Evolutionary conservation across 2,888 invertebrate genomes (phyloP).

Genomic region (Caenorhabditis sp.): DNA sequence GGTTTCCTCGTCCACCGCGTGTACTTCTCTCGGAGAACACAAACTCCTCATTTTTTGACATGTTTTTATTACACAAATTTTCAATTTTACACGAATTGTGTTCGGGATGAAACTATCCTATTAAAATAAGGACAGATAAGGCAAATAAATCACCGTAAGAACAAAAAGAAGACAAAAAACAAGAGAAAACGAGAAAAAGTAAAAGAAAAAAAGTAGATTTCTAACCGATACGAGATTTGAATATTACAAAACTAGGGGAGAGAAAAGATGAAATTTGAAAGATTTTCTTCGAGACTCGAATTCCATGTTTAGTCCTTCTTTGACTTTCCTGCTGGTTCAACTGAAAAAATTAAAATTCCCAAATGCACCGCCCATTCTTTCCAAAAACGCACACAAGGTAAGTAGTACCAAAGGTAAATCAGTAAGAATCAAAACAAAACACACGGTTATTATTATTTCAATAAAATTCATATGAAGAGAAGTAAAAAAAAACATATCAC

Average conservation of each 20-base stretch:
- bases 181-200: neutral
- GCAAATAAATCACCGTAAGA: neutral
- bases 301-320: neutral
- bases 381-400: neutral
- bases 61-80: neutral
- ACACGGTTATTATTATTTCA: neutral
- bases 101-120: neutral
- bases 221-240: neutral
- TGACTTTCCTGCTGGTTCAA: neutral
- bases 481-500: neutral
- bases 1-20: too few relatives aligned
- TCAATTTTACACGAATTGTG: neutral
- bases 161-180: neutral
- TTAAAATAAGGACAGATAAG: neutral
- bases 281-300: neutral
- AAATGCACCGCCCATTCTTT: neutral
- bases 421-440: neutral
- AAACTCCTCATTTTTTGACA: neutral
- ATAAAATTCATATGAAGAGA: neutral
- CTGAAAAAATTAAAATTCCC: neutral
- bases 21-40: too few relatives aligned
- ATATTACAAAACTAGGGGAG: neutral
- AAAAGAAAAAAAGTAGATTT: neutral
- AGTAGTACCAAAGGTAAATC: neutral
- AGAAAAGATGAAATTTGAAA: neutral